A percentile compares a stretch with the other conserved stretches of the same genome.
phyloP scores from a whole-genome alignment of 2,888 invertebrate genomes.

The Aphodius sticticus region DNA sequence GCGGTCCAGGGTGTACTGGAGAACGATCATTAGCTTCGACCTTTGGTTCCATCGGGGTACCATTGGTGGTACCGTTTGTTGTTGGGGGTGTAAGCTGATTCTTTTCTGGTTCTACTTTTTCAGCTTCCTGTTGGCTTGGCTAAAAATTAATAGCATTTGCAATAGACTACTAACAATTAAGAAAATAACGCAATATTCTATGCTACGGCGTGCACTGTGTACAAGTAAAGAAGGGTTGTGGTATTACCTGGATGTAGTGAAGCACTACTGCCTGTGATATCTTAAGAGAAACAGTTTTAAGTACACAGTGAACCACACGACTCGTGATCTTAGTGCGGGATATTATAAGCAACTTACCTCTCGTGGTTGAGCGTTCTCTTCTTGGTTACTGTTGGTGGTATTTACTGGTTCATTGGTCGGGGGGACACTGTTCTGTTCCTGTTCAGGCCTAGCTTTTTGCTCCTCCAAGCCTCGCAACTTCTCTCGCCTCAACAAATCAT shows the following conservation, averaged over 20 bases:
- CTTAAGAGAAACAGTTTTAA: constrained; percentile 47
- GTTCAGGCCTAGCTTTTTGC: constrained; percentile 58
- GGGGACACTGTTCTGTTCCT: constrained; percentile 58
- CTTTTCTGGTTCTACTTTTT: constrained; percentile 35
- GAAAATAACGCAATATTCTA: constrained; percentile 30
- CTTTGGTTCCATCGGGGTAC: constrained; percentile 36
- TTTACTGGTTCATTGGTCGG: constrained; percentile 46
- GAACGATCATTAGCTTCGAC: constrained; percentile 43
- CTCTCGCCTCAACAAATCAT: constrained; percentile 77
- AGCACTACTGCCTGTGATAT: constrained; percentile 56
- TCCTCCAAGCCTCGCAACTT: constrained; percentile 68
- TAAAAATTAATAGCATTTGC: neutral
- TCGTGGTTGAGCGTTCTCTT: constrained; percentile 31
- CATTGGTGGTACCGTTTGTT: constrained; percentile 41
- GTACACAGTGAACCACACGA: constrained; percentile 36
- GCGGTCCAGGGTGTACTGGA: constrained; percentile 32
- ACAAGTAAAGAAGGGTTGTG: constrained; percentile 33
- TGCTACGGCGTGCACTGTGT: constrained; percentile 42
- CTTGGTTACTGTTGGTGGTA: constrained; percentile 21
- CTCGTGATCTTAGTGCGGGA: neutral
- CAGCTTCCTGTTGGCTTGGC: constrained; percentile 36
- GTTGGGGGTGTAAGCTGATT: constrained; percentile 28
- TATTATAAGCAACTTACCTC: constrained; percentile 28
- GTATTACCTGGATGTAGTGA: constrained; percentile 59
- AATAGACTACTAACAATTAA: neutral